A percentile compares a stretch with the other conserved stretches of the same genome.
These are phyloP conservation scores for Rhynchomys soricoides DNA, from an alignment of 2,113 vertebrate species.

Conservation along the genomic window DNA sequence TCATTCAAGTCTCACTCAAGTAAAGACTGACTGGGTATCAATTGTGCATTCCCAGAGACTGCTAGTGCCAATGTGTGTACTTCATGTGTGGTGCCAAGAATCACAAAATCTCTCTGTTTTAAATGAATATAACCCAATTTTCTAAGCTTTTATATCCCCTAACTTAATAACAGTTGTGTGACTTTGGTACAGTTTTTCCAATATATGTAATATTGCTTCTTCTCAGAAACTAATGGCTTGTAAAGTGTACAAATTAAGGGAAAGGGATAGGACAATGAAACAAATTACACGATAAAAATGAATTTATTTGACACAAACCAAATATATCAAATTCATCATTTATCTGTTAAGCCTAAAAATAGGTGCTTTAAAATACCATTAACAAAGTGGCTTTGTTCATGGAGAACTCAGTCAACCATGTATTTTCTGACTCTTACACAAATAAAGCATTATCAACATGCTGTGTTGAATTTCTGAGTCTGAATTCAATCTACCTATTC, in stretches of 20 bases:
- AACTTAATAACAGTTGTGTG: constrained; percentile 52
- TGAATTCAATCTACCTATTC: constrained; percentile 59
- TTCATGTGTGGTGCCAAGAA: not conserved
- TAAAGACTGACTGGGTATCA: not conserved
- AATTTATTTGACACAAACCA: constrained; percentile 14
- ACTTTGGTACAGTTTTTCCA: constrained; percentile 19
- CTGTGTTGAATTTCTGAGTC: constrained; percentile 29
- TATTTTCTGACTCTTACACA: constrained; percentile 42
- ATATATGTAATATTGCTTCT: constrained; percentile 11
- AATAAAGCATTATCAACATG: constrained; percentile 24
- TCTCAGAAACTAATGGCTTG: constrained; percentile 42
- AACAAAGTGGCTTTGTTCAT: constrained; percentile 38
- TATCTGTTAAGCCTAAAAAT: constrained; percentile 51
- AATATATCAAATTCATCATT: constrained; percentile 46
- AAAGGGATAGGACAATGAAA: not conserved
- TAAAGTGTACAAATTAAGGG: constrained; percentile 51
- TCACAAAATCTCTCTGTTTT: not conserved
- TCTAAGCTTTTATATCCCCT: not conserved
- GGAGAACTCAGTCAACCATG: constrained; percentile 28
- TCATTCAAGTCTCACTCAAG: not conserved
- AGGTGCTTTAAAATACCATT: constrained; percentile 57
- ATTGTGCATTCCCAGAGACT: not conserved
- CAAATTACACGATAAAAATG: constrained; percentile 65
- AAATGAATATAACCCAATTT: not conserved
- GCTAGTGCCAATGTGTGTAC: not conserved